Base-by-base conservation (phyloP, 2,888 invertebrate genomes). In the Habroteleia sp. region DNA sequence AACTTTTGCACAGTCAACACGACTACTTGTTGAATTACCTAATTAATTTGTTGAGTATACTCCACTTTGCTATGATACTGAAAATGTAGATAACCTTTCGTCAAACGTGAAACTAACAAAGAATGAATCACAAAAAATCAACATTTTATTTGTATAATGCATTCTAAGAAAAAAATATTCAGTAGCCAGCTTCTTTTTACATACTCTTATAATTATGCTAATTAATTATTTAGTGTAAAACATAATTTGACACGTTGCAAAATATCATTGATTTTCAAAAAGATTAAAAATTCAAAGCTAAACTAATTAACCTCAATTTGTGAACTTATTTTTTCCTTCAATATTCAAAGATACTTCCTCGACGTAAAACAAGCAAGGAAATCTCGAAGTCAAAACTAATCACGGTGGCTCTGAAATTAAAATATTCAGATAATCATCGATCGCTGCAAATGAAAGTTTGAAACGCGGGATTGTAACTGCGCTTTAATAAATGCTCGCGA, bases 1-100 rank as follows among this genome's bases (percentile, higher is more conserved):
- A 60, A 48, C 60, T 62, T 62, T 60, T 42, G 20, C 27, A 37
- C 5, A 46, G 60, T 39, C 37, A 37, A 48, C 46, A 13, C 27
- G 13, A n/a, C 60, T 62, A 62, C 62, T 62, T 62, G 62, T 62
- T 62, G 48, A 62, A 60, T 60, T 37, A 27, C 10, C 29, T 62
- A 48, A 62, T 62, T 62, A 62, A 62, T 62, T 62, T 48, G 48
- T 62, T 48, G 48, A 62, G 48, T 48, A 25, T 4, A 31, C 42
- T 44, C 14, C 48, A 31, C 14, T 48, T 41, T 29, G 48, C 48
- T 62, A 48, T 39, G 60, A 48, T 62, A 17, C 37, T 29, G 29
- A 37, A 27, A 39, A 48, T 62, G 27, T 29, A 37, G 37, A 60
- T 46, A 46, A 29, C 17, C 60, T 27, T 60, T 60, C 29, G 60